Conservation (phyloP, 2,888 invertebrate species). For the Habroteleia sp. region DNA sequence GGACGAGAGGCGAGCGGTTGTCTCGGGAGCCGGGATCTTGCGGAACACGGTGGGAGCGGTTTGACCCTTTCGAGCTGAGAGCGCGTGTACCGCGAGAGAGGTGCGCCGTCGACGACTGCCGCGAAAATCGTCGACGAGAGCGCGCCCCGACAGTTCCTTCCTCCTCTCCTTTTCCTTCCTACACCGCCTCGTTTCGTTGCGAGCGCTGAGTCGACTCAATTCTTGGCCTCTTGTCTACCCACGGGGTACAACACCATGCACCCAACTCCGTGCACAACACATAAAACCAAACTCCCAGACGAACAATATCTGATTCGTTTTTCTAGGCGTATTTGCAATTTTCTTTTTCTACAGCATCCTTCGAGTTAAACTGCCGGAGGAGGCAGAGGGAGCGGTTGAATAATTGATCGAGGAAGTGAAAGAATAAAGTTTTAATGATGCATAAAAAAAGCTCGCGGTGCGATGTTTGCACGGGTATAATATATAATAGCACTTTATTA, state of each 20-base stretch:
- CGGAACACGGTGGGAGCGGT: constrained; percentile 43
- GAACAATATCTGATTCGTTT: too few species aligned
- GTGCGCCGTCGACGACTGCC: constrained; percentile 54
- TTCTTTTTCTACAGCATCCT: too few species aligned
- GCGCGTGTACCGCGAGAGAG: constrained; percentile 56
- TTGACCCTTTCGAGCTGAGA: constrained; percentile 52
- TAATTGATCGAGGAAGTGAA: too few species aligned
- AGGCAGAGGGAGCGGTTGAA: too few species aligned
- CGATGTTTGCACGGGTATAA: too few species aligned
- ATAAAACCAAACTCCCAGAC: too few species aligned
- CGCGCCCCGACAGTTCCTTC: constrained; percentile 52
- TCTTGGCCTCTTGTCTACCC: constrained; percentile 10
- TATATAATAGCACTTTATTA: too few species aligned
- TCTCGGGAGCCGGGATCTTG: constrained; percentile 9
- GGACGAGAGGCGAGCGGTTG: neutral
- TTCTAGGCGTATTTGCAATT: too few species aligned
- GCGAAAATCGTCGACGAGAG: constrained; percentile 53
- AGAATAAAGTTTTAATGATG: too few species aligned
- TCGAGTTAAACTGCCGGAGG: too few species aligned
- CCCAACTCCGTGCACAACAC: too few species aligned
- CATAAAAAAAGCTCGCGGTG: too few species aligned
- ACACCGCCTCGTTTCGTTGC: constrained; percentile 26
- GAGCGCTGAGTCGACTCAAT: constrained; percentile 1
- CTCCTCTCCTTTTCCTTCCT: constrained; percentile 56
- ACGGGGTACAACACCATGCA: neutral